phyloP scores from a whole-genome alignment of 2,888 invertebrate genomes.

The Linyphia triangularis region DNA sequence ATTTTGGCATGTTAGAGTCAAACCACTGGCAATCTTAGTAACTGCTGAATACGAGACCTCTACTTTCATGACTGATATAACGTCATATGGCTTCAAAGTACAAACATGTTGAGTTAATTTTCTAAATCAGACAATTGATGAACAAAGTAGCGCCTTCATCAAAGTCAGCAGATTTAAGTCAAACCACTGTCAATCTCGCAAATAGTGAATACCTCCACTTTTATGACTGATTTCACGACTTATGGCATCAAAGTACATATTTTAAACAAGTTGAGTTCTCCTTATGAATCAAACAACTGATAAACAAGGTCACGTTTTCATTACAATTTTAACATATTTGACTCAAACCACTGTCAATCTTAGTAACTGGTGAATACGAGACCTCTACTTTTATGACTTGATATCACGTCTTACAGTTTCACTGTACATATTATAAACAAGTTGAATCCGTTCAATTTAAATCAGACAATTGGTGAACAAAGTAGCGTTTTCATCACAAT shows the following conservation, averaged over 20 bases:
- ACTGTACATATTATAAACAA: too few species aligned
- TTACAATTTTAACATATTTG: not conserved
- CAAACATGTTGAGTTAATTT: too few species aligned
- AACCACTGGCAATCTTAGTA: not conserved
- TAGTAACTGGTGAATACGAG: not conserved
- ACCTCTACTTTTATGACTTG: conserved; percentile 45
- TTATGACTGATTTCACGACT: too few species aligned
- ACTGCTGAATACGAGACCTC: not conserved
- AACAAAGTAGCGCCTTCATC: too few species aligned
- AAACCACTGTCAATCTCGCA: too few species aligned
- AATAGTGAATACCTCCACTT: too few species aligned
- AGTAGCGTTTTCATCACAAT: not conserved
- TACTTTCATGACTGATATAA: conserved; percentile 52
- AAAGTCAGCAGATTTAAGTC: too few species aligned
- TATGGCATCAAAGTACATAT: too few species aligned
- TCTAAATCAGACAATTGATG: too few species aligned
- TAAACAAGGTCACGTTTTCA: not conserved
- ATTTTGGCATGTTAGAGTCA: not conserved
- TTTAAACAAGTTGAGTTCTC: too few species aligned
- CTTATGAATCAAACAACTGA: too few species aligned
- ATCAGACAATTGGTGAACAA: not conserved
- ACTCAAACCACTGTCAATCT: not conserved
- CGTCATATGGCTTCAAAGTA: conserved; percentile 18
- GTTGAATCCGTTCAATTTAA: too few species aligned
- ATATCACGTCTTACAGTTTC: conserved; percentile 46